phyloP scores from a whole-genome alignment of 2,113 vertebrate genomes.

The Dicrurus megarhynchus region DNA sequence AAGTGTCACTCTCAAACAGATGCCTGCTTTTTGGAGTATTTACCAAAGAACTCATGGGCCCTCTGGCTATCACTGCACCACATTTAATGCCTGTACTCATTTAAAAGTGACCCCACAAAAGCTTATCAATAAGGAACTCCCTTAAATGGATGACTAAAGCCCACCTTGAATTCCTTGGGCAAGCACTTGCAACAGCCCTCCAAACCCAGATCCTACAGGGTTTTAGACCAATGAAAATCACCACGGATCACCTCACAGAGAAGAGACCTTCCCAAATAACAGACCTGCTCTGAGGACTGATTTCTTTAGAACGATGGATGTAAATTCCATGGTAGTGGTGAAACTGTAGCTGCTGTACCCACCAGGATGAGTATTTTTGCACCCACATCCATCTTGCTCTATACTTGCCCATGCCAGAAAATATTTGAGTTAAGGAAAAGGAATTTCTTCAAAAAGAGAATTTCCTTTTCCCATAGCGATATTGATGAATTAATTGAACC shows the following conservation, averaged over 20 bases:
- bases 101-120: neutral
- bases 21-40: neutral
- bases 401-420: neutral
- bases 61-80: neutral
- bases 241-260: neutral
- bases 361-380: neutral
- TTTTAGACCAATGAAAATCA: neutral
- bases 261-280: neutral
- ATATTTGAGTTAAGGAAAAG: neutral
- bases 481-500: neutral
- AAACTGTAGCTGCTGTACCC: neutral
- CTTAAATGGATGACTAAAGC: neutral
- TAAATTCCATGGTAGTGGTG: accelerated
- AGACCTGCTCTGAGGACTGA: neutral
- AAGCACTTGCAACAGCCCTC: neutral
- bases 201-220: neutral
- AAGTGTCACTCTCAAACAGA: neutral
- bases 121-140: neutral
- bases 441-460: neutral
- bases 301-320: neutral
- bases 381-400: neutral
- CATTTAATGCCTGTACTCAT: neutral
- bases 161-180: neutral
- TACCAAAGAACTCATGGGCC: neutral
- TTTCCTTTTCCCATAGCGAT: neutral